Evolutionary conservation across 1,140 invertebrate genomes (phyloP).

Genomic region (Calephelis nemesis): DNA sequence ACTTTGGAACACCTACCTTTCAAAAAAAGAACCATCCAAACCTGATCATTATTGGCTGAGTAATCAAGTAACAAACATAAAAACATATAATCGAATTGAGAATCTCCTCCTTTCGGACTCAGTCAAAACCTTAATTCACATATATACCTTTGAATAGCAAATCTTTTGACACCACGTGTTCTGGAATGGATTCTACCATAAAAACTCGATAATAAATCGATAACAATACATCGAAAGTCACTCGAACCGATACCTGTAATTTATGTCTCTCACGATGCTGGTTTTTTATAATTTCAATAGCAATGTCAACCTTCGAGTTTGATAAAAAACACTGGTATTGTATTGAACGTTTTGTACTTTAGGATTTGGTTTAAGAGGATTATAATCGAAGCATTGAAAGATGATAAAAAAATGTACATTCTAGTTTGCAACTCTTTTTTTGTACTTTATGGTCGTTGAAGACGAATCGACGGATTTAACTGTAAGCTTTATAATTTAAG

Average conservation of each 20-base stretch:
- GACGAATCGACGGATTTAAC: background rate
- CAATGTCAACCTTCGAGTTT: slow-evolving; percentile 41
- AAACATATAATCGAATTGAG: too few species aligned
- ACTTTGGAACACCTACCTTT: too few species aligned
- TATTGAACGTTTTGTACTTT: slow-evolving; percentile 39
- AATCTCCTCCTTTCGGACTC: too few species aligned
- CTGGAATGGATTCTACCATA: slow-evolving; percentile 17
- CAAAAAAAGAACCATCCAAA: too few species aligned
- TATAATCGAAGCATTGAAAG: slow-evolving; percentile 29
- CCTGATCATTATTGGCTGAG: too few species aligned
- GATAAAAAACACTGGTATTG: slow-evolving; percentile 44
- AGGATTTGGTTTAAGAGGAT: slow-evolving; percentile 50
- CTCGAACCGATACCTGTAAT: slow-evolving; percentile 46
- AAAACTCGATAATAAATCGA: slow-evolving; percentile 42
- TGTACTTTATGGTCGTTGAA: slow-evolving; percentile 4
- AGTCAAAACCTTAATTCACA: slow-evolving; percentile 6
- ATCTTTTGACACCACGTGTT: slow-evolving; percentile 7
- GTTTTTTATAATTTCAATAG: slow-evolving; percentile 41
- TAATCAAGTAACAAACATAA: too few species aligned
- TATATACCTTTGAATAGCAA: slow-evolving; percentile 13
- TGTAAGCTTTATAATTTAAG: too few species aligned
- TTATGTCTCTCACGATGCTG: slow-evolving; percentile 46
- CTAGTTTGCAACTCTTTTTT: slow-evolving; percentile 1
- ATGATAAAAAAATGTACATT: slow-evolving; percentile 18
- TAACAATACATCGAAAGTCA: slow-evolving; percentile 46